Percentiles rank a stretch among this genome's conserved stretches.
These are phyloP conservation scores for Umimayanthus chanpuru DNA, from an alignment of 92 coral and sea anemone genomes.

Conservation along the genomic window DNA sequence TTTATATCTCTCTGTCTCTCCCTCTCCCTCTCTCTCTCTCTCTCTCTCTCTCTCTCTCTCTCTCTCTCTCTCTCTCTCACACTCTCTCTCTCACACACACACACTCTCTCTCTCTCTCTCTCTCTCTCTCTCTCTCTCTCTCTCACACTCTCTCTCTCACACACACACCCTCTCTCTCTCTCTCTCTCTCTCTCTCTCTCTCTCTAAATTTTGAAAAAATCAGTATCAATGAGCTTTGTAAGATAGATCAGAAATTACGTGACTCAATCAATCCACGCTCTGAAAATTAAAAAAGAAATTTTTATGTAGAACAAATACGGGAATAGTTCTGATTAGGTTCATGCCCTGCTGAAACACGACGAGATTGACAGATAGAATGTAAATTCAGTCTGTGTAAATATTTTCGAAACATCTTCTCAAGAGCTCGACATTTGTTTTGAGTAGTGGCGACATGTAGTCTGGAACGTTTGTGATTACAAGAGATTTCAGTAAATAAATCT, in stretches of 20 bases:
- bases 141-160: too few relatives aligned
- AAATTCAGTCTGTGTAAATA: conserved; percentile 47
- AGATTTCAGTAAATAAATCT: conserved; percentile 46
- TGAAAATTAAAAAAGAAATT: background rate
- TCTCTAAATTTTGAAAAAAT: too few relatives aligned
- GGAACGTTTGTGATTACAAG: conserved; percentile 42
- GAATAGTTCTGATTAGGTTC: background rate
- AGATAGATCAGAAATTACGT: background rate
- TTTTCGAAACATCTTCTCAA: conserved; percentile 32
- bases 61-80: too few relatives aligned
- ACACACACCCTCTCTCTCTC: too few relatives aligned
- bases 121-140: too few relatives aligned
- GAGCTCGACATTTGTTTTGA: conserved; percentile 38
- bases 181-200: too few relatives aligned
- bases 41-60: too few relatives aligned
- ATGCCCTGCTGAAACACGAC: background rate
- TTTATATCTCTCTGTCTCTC: too few relatives aligned
- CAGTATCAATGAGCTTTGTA: too few relatives aligned
- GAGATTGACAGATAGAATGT: conserved; percentile 20
- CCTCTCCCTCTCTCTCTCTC: too few relatives aligned
- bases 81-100: too few relatives aligned
- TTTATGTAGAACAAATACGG: background rate
- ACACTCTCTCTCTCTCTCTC: too few relatives aligned
- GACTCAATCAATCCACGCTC: background rate
- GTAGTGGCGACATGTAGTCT: conserved; percentile 43